A percentile compares a stretch with the other conserved stretches of the same genome.
phyloP scores from a whole-genome alignment of 2,113 vertebrate genomes.

The Blennius ocellaris region DNA sequence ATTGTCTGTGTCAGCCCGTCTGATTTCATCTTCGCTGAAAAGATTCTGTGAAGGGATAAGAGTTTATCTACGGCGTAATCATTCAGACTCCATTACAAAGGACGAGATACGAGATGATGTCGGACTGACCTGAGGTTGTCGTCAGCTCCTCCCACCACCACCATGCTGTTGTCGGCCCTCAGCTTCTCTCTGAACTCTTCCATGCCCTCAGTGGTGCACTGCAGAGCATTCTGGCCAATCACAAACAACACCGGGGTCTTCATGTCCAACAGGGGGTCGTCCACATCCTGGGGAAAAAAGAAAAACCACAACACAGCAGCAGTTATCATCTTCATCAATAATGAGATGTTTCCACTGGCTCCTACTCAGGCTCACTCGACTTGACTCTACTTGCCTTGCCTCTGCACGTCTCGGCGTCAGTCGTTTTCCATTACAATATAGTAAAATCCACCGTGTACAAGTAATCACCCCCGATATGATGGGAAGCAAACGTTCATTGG shows the following conservation, averaged over 20 bases:
- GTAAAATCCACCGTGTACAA: no score
- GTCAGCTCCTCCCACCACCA: slow-evolving; percentile 95
- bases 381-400: no score
- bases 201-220: slow-evolving; percentile 92
- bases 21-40: slow-evolving; percentile 93
- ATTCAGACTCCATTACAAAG: background rate
- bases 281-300: slow-evolving; percentile 88
- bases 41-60: slow-evolving; percentile 85
- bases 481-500: no score
- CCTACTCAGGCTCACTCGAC: no score
- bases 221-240: slow-evolving; percentile 93
- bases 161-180: slow-evolving; percentile 95
- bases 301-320: background rate
- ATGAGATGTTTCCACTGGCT: no score
- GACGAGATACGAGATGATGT: background rate
- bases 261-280: slow-evolving; percentile 98
- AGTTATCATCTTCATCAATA: no score
- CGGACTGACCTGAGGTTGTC: slow-evolving; percentile 92
- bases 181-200: slow-evolving; percentile 98
- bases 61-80: background rate
- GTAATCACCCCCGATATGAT: no score
- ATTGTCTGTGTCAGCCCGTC: slow-evolving; percentile 97
- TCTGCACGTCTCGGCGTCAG: no score
- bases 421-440: no score
- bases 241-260: slow-evolving; percentile 97